Percentiles rank a stretch among this genome's conserved stretches.
phyloP scores from a whole-genome alignment of 2,888 invertebrate genomes.

The Synanthedon myopaeformis region DNA sequence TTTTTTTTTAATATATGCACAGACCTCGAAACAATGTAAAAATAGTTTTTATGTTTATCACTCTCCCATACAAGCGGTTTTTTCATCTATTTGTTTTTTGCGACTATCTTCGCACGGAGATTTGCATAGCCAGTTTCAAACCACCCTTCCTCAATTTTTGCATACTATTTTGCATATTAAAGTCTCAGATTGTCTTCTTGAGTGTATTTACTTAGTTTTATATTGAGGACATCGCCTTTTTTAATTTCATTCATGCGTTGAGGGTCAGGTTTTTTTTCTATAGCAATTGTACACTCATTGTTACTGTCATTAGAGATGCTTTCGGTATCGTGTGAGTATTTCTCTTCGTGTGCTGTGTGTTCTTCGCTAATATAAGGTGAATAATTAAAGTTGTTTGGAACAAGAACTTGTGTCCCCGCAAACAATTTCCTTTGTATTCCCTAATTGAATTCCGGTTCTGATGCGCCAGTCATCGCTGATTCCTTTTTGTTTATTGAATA shows the following conservation, averaged over 20 bases:
- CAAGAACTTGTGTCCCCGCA: slow-evolving; percentile 59
- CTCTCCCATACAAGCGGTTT: slow-evolving; percentile 58
- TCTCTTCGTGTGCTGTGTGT: slow-evolving; percentile 25
- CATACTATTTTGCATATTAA: slow-evolving; percentile 58
- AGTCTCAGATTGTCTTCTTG: slow-evolving; percentile 44
- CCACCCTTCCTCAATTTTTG: slow-evolving; percentile 41
- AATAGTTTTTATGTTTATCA: slow-evolving; percentile 61
- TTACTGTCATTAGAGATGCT: slow-evolving; percentile 53
- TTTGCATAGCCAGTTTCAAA: slow-evolving; percentile 63
- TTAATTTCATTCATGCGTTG: slow-evolving; percentile 51
- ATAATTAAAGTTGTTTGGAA: slow-evolving; percentile 55
- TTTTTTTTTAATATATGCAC: slow-evolving; percentile 42
- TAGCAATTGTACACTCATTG: slow-evolving; percentile 25
- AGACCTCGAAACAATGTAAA: slow-evolving; percentile 47
- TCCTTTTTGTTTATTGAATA: slow-evolving; percentile 54
- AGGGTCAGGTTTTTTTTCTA: slow-evolving; percentile 59
- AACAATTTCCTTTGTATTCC: slow-evolving; percentile 50
- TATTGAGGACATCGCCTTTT: slow-evolving; percentile 54
- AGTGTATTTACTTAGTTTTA: slow-evolving; percentile 58
- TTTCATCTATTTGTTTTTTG: slow-evolving; percentile 58
- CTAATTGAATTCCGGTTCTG: slow-evolving; percentile 66
- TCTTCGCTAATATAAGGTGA: slow-evolving; percentile 29
- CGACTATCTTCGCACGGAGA: slow-evolving; percentile 62
- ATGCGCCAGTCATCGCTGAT: slow-evolving; percentile 55
- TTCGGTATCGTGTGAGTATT: slow-evolving; percentile 48